A percentile compares a stretch with the other conserved stretches of the same genome.
Conservation (phyloP, 2,888 invertebrate species). For the Cheilosia vulpina region DNA sequence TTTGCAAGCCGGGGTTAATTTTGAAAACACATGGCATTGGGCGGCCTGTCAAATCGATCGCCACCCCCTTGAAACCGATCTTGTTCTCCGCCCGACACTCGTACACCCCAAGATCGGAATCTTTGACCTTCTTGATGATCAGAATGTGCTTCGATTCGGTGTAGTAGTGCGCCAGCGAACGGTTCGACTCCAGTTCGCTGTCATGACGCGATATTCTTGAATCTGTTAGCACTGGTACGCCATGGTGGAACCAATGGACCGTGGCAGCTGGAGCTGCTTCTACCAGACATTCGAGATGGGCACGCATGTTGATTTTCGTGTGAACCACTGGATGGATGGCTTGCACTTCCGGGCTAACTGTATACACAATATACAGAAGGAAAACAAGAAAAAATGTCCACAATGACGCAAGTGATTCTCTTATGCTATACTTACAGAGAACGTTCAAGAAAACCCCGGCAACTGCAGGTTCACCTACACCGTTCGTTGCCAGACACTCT, state of each 20-base stretch:
- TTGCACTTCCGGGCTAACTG: conserved; percentile 90
- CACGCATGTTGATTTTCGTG: conserved; percentile 88
- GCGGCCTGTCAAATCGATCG: conserved; percentile 88
- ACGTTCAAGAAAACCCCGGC: conserved; percentile 89
- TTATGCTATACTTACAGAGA: conserved; percentile 86
- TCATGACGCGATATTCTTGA: conserved; percentile 82
- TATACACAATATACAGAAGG: conserved; percentile 22
- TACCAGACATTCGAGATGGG: conserved; percentile 88
- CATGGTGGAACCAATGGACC: conserved; percentile 88
- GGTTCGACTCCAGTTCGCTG: conserved; percentile 81
- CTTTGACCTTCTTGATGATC: conserved; percentile 88
- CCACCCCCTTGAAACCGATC: conserved; percentile 88
- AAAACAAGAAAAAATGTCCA: conserved; percentile 20
- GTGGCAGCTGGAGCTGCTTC: conserved; percentile 88
- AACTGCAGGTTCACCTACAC: conserved; percentile 89
- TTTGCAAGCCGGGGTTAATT: conserved; percentile 80
- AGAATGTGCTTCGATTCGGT: conserved; percentile 86
- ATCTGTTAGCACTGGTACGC: conserved; percentile 84
- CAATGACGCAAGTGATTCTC: conserved; percentile 4
- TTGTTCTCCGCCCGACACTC: conserved; percentile 91
- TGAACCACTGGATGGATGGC: conserved; percentile 89
- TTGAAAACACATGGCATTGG: conserved; percentile 83
- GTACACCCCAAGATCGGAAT: conserved; percentile 90
- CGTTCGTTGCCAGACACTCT: conserved; percentile 89
- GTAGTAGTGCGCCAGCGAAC: conserved; percentile 85